Evolutionary conservation across 2,113 vertebrate species (phyloP).

Genomic region (Oreochromis tanganicae): DNA sequence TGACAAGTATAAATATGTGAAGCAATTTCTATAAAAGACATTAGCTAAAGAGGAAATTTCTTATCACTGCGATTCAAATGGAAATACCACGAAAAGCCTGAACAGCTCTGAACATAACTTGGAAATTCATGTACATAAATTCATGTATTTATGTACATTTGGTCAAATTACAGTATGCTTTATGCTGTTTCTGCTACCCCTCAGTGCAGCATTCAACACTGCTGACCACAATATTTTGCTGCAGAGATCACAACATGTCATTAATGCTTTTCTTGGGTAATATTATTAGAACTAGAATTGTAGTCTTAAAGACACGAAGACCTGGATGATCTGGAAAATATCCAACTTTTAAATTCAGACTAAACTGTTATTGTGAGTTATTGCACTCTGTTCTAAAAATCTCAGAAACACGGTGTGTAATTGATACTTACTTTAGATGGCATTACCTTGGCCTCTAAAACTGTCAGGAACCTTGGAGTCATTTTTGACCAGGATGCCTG

Average conservation of each 20-base stretch:
- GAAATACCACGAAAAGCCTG: neutral
- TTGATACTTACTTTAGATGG: neutral
- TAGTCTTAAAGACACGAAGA: neutral
- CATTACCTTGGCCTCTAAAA: fast-evolving
- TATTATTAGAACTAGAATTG: neutral
- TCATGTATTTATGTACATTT: neutral
- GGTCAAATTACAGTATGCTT: neutral
- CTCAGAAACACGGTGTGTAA: neutral
- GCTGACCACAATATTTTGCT: neutral
- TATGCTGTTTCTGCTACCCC: neutral
- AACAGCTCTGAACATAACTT: neutral
- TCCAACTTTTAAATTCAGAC: neutral
- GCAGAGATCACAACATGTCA: neutral
- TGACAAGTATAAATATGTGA: neutral
- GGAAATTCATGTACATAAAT: neutral
- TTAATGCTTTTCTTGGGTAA: neutral
- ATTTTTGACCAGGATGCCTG: neutral
- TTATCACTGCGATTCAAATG: neutral
- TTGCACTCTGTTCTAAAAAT: neutral
- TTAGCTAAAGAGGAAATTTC: neutral
- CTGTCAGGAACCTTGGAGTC: neutral
- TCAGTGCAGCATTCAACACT: neutral
- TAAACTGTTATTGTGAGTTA: neutral
- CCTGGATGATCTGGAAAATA: neutral
- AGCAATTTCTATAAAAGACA: neutral